Evolutionary conservation across 2,888 invertebrate genomes (phyloP), one percentile per base, ranked within the genome.

Genomic region (Athrips mouffetella): DNA sequence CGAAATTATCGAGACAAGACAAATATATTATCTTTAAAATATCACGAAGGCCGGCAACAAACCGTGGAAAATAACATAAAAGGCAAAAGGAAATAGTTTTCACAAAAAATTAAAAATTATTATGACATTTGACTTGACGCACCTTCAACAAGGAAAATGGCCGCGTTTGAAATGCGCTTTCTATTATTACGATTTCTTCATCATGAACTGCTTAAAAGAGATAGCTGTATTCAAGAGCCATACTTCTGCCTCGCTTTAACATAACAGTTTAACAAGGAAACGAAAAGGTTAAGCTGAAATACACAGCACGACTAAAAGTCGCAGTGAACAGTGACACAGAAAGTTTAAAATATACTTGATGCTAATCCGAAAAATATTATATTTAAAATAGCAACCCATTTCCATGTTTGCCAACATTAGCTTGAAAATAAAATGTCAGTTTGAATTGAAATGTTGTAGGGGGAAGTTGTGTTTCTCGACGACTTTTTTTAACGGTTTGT

Each of bases 131-230:
- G 85, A 84, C 77, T 87, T 87, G 85, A 84, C 77, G 84, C 84
- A 81, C 85, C 86, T 86, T 86, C 86, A 86, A 87, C 86, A 87
- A 86, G 86, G 80, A 87, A 88, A 86, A 88, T 88, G 87, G 87
- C 85, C 85, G 76, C 70, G 67, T 55, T 48, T 25, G 6, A 21
- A 16, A 2, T 41, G 33, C 23, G 41, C 35, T 51, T 48, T 15
- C 16, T 42, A 39, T 11, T 6, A 15, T 13, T 20, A 7, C 11
- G 13, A 6, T 11, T n/a, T 6, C 5, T 11, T 23, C 10, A 18
- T 23, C n/a, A 10, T 10, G 27, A 1, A 10, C 2, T 11, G 4
- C 5, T 20, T 2, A 7, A 39, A 15, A 25, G 41, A 41, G 41
- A 41, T 15, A 41, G 16, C 25, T 5, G 2, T 13, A 41, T 27